These are phyloP conservation scores for Peromyscus nudipes DNA, from an alignment of 2,797 vertebrate species.

Conservation along the genomic window DNA sequence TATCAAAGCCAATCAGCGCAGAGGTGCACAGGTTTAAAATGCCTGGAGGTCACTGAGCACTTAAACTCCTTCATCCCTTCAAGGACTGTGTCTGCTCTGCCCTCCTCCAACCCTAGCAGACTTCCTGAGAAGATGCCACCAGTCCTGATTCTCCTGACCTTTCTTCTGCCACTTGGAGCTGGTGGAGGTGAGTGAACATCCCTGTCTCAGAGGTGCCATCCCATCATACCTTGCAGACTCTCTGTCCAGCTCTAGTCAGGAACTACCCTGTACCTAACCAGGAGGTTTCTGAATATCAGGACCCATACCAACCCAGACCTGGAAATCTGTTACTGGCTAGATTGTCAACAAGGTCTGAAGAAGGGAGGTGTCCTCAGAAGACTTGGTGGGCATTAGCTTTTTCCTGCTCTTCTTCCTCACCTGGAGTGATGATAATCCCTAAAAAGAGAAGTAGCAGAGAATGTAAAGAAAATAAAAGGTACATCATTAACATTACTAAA, in stretches of 20 bases:
- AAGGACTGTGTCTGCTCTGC: background rate
- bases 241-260: background rate
- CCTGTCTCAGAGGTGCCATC: background rate
- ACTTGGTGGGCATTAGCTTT: no score
- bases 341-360: background rate
- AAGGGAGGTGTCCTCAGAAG: background rate
- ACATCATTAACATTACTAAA: background rate
- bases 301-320: background rate
- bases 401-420: background rate
- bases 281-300: background rate
- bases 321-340: background rate
- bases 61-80: background rate
- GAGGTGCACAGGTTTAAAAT: background rate
- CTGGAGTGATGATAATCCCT: background rate
- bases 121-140: constrained; percentile 16
- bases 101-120: background rate
- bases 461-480: background rate
- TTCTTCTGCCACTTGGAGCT: background rate
- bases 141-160: background rate
- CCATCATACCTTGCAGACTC: background rate
- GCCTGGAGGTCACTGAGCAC: background rate
- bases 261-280: background rate
- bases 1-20: background rate
- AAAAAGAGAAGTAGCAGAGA: background rate
- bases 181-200: constrained; percentile 46